Evolutionary conservation across 1,140 invertebrate species (phyloP), one percentile per base, ranked within the genome.

Genomic region (Pogonomyrmex californicus): DNA sequence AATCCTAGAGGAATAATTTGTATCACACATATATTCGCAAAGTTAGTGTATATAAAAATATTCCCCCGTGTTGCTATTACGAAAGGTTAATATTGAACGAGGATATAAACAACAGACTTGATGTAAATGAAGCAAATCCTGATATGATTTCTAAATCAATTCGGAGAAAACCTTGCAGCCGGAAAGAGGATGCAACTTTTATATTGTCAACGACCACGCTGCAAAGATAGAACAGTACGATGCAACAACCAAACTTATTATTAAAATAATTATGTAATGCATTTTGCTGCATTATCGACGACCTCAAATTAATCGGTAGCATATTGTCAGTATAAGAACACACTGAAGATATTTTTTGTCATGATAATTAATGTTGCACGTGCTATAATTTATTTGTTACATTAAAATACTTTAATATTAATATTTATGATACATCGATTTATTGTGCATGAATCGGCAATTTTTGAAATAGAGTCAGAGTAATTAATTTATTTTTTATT

Each of bases 121-220:
- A 81, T 68, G 44, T 30, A 51, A 76, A 56, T 51, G 36, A 60
- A 75, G 56, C 44, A 49, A 83, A 90, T 87, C 58, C 58, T 49
- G 87, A 83, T 81, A 73, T 41, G 86, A 58, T 83, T 81, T 76
- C 75, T n/a, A 58, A 82, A 78, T 88, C 82, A 88, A 86, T 90
- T 90, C 88, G 62, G 36, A 30, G 89, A 90, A 90, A 56, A 14
- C 62, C 17, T 79, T 75, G 66, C 41, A 41, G 56, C 82, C 70
- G 89, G 86, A 88, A 87, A 71, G 65, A 79, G 60, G 88, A 90
- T 87, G 85, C 47, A 81, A 83, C 44, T 86, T 85, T 87, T 89
- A 56, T 58, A 63, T 56, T 49, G 83, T 63, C 76, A 81, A 81
- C 71, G 49, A 63, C 33, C 62, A 66, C 76, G 62, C 23, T n/a